phyloP scores from a whole-genome alignment of 1,140 invertebrate species.

The Diorhabda elongata region DNA sequence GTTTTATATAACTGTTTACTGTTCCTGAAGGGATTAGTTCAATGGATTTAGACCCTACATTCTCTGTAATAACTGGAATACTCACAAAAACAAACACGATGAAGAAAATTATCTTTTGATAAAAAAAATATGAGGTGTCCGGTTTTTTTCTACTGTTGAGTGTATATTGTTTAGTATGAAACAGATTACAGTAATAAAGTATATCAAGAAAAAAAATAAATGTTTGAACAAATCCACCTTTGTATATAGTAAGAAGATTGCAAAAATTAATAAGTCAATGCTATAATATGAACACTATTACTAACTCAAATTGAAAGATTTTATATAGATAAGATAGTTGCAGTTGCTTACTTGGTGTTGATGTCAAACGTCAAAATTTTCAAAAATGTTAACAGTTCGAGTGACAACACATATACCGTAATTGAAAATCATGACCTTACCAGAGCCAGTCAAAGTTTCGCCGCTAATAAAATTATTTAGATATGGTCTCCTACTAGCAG shows the following conservation, averaged over 20 bases:
- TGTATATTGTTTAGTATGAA: too few relatives aligned
- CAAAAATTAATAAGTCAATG: background rate
- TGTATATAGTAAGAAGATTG: background rate
- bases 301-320: background rate
- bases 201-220: too few relatives aligned
- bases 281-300: background rate
- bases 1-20: too few relatives aligned
- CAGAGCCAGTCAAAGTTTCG: conserved; percentile 5
- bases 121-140: too few relatives aligned
- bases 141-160: too few relatives aligned
- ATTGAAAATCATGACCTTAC: background rate
- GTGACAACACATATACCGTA: background rate
- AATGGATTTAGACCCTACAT: too few relatives aligned
- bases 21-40: too few relatives aligned
- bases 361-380: background rate
- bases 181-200: too few relatives aligned
- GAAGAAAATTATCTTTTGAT: too few relatives aligned
- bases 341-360: background rate
- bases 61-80: too few relatives aligned
- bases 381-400: background rate
- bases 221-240: background rate
- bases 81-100: too few relatives aligned
- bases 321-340: background rate
- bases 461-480: conserved; percentile 9
- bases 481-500: conserved; percentile 5